These are phyloP conservation scores for Ia io DNA, from an alignment of 2,113 vertebrate species.

Conservation along the genomic window DNA sequence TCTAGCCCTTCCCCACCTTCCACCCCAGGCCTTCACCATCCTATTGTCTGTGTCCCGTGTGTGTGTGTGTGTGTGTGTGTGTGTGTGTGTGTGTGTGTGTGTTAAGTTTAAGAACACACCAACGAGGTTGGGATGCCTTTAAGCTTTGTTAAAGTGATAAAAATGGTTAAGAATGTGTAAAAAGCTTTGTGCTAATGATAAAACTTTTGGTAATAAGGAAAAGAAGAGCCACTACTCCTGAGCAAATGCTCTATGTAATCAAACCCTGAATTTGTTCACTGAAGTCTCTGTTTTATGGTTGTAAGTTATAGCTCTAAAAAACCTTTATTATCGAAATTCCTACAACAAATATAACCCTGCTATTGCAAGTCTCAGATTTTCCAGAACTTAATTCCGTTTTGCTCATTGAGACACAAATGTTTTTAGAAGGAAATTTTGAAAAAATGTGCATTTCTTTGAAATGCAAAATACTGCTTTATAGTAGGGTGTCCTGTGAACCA, in stretches of 20 bases:
- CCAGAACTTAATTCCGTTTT: neutral
- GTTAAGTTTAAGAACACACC: neutral
- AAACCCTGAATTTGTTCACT: constrained; percentile 45
- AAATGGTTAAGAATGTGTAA: constrained; percentile 26
- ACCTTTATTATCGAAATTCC: constrained; percentile 43
- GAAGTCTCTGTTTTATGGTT: constrained; percentile 29
- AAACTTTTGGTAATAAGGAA: neutral
- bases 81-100: neutral
- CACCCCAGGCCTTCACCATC: too few species aligned
- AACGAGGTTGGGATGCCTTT: constrained; percentile 19
- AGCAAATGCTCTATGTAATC: constrained; percentile 11
- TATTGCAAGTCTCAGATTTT: neutral
- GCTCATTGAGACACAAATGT: constrained; percentile 20
- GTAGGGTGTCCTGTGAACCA: constrained; percentile 8
- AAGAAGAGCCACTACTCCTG: constrained; percentile 15
- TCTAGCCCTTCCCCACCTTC: too few species aligned
- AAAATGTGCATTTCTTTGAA: constrained; percentile 25
- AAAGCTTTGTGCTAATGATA: constrained; percentile 1
- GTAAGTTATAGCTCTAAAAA: neutral
- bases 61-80: too few species aligned
- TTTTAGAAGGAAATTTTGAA: constrained; percentile 26
- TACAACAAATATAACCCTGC: constrained; percentile 13
- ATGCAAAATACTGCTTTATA: constrained; percentile 9
- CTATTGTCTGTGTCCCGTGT: too few species aligned
- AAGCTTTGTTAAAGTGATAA: constrained; percentile 33